Evolutionary conservation across 2,797 vertebrate species (phyloP).

Genomic region (Macropodus opercularis): DNA sequence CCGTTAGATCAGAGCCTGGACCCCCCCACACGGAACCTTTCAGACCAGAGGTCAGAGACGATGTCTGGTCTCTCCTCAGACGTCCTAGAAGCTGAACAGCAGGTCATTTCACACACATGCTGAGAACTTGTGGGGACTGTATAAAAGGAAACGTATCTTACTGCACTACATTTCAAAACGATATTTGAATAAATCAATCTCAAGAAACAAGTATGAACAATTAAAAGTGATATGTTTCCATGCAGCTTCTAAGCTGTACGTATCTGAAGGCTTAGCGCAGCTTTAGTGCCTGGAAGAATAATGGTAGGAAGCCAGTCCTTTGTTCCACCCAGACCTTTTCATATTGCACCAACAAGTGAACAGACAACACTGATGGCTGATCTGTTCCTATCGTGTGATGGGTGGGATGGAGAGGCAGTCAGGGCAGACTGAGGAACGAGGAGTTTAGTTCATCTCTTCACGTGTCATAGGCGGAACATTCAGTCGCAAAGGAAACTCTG

Average conservation of each 20-base stretch:
- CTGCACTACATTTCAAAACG: background rate
- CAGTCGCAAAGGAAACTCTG: background rate
- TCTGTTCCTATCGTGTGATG: too few relatives aligned
- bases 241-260: background rate
- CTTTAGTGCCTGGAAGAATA: conserved; percentile 4
- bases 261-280: conserved; percentile 1
- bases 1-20: too few relatives aligned
- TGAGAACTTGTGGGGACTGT: background rate
- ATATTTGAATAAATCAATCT: background rate
- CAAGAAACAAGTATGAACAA: conserved; percentile 1
- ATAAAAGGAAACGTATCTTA: background rate
- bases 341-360: conserved; percentile 5
- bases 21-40: background rate
- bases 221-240: background rate
- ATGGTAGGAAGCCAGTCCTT: conserved; percentile 2
- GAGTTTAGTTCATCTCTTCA: too few relatives aligned
- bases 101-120: background rate
- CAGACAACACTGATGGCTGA: conserved; percentile 5
- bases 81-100: background rate
- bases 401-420: background rate
- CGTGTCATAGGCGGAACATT: too few relatives aligned
- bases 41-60: background rate
- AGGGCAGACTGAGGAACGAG: conserved; percentile 4
- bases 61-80: too few relatives aligned
- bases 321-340: background rate